These are phyloP conservation scores for Listronotus bonariensis DNA, from an alignment of 1,140 invertebrate genomes.

Conservation along the genomic window DNA sequence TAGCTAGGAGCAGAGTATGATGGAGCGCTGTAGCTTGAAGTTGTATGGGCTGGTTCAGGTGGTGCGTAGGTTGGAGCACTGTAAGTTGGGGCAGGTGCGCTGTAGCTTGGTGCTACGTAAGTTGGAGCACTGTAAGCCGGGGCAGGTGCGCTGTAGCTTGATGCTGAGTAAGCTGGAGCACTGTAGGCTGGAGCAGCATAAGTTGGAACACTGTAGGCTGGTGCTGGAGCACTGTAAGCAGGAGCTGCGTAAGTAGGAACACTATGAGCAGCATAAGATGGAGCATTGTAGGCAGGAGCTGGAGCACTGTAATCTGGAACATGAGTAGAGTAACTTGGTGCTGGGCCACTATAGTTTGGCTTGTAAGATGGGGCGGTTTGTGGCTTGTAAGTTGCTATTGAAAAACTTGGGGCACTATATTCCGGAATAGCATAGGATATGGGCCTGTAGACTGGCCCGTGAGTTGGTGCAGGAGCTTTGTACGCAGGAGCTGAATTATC, in stretches of 20 bases:
- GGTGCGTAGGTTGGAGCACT: constrained; percentile 13
- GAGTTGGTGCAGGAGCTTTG: constrained; percentile 13
- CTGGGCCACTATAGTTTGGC: constrained; percentile 8
- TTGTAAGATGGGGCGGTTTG: constrained; percentile 27
- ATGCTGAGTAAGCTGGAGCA: not conserved
- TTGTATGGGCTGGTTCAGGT: constrained; percentile 1
- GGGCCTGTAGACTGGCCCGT: no score
- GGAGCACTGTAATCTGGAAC: no score
- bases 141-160: constrained; percentile 17
- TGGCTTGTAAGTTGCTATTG: constrained; percentile 8
- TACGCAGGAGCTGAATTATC: no score
- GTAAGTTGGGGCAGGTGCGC: constrained; percentile 11
- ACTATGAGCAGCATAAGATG: no score
- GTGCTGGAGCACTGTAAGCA: constrained; percentile 20
- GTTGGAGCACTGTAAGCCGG: no score
- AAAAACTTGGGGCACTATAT: no score
- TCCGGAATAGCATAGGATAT: not conserved
- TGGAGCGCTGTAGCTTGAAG: constrained; percentile 7
- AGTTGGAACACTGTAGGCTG: not conserved
- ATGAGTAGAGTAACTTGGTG: not conserved
- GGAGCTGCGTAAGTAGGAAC: not conserved
- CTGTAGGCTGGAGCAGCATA: no score
- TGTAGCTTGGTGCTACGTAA: constrained; percentile 10
- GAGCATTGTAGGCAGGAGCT: no score
- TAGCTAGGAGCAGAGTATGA: constrained; percentile 32